Evolutionary conservation across 2,888 invertebrate genomes (phyloP).

Genomic region (Lutraria lutraria): DNA sequence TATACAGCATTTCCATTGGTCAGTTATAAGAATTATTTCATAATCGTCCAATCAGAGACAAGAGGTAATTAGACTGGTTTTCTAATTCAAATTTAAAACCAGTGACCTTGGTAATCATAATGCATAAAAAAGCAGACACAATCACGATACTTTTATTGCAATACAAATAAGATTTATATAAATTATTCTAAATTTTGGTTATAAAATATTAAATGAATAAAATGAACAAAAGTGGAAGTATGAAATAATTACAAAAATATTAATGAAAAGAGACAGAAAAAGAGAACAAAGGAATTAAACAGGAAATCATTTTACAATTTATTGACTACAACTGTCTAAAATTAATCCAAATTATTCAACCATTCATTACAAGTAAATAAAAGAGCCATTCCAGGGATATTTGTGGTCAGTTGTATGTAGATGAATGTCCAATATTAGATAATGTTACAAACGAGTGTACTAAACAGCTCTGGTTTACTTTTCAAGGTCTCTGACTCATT

Average conservation of each 20-base stretch:
- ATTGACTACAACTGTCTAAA: background rate
- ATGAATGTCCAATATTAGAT: slow-evolving; percentile 24
- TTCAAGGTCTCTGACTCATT: slow-evolving; percentile 19
- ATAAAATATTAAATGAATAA: background rate
- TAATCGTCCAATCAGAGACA: too few relatives aligned
- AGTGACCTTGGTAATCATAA: background rate
- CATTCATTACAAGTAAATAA: slow-evolving; percentile 17
- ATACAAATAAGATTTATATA: background rate
- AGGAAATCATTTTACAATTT: background rate
- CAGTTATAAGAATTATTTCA: background rate
- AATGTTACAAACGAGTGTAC: slow-evolving; percentile 9
- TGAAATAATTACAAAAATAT: background rate
- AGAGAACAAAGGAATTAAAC: background rate
- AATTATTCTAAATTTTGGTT: too few relatives aligned
- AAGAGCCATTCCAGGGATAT: slow-evolving; percentile 23
- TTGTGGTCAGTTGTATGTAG: slow-evolving; percentile 41
- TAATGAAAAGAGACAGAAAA: background rate
- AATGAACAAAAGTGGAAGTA: background rate
- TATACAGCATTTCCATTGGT: background rate
- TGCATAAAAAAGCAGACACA: background rate
- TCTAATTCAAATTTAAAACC: background rate
- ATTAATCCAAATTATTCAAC: slow-evolving; percentile 21
- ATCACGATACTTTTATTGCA: background rate
- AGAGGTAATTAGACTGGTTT: background rate
- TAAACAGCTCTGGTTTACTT: slow-evolving; percentile 21